Evolutionary conservation across 2,113 vertebrate species (phyloP).

Genomic region (Aspidoscelis tigris): DNA sequence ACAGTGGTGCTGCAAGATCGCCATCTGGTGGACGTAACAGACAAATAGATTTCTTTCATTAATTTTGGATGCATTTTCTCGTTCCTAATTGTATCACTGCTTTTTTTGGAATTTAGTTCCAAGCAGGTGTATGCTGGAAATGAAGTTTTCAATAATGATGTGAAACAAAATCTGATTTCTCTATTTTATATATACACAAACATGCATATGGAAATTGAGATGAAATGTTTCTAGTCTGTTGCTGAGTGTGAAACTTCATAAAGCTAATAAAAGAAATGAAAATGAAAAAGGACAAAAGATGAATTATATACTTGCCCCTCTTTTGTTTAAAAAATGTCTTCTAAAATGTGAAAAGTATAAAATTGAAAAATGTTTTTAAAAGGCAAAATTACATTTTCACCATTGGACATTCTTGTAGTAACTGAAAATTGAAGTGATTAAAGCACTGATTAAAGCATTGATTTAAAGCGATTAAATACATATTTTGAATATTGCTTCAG

Average conservation of each 20-base stretch:
- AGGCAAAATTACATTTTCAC: not conserved
- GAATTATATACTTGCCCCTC: no score
- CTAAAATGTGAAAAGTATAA: not conserved
- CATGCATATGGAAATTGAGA: not conserved
- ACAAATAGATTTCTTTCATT: not conserved
- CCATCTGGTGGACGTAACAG: conserved; percentile 59
- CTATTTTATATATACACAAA: no score
- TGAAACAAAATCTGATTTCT: not conserved
- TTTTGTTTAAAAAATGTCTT: no score
- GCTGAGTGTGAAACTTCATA: not conserved
- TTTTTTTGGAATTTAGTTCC: not conserved
- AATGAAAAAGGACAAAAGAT: not conserved
- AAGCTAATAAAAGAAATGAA: not conserved
- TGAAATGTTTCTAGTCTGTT: not conserved
- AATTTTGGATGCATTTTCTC: not conserved
- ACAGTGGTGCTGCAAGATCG: conserved; percentile 36
- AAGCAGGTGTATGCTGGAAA: not conserved
- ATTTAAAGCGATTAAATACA: not conserved
- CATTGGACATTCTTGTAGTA: not conserved
- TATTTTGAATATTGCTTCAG: not conserved
- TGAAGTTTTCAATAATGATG: not conserved
- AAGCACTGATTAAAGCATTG: not conserved
- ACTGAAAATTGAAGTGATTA: not conserved
- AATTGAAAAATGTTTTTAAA: not conserved
- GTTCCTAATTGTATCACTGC: accelerated